A percentile compares a stretch with the other conserved stretches of the same genome.
Conservation (phyloP, 2,113 vertebrate species). For the Gavialis gangeticus region DNA sequence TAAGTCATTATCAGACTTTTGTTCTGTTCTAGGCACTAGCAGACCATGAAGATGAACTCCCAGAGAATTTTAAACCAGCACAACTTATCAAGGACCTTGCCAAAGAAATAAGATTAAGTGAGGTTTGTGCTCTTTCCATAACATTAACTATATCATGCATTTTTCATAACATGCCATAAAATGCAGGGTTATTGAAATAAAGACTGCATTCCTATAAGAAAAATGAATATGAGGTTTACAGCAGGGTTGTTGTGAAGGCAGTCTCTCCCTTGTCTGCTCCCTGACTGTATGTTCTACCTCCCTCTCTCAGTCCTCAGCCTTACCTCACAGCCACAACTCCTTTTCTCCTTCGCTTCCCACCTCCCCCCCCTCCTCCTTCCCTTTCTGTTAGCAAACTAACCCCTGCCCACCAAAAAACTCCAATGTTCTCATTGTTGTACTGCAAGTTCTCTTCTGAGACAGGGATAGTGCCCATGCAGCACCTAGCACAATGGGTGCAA, state of each 20-base stretch:
- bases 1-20: constrained; percentile 10
- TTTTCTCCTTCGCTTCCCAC: neutral
- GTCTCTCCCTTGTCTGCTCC: neutral
- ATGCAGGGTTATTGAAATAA: neutral
- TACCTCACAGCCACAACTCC: neutral
- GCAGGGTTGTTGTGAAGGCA: neutral
- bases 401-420: neutral
- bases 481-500: neutral
- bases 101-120: constrained; percentile 97
- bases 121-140: constrained; percentile 81
- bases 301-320: neutral
- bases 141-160: neutral
- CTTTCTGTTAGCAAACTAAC: neutral
- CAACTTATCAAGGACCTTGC: constrained; percentile 99
- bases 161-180: neutral
- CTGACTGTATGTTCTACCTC: fast-evolving
- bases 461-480: neutral
- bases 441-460: neutral
- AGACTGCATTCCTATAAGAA: neutral
- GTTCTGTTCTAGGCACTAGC: constrained; percentile 87
- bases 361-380: neutral
- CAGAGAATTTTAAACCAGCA: constrained; percentile 97
- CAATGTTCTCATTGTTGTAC: too few species aligned
- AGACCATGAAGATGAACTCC: constrained; percentile 97
- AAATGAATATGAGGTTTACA: neutral